Evolutionary conservation across 2,113 vertebrate genomes (phyloP).

Genomic region (Rhineura floridana): DNA sequence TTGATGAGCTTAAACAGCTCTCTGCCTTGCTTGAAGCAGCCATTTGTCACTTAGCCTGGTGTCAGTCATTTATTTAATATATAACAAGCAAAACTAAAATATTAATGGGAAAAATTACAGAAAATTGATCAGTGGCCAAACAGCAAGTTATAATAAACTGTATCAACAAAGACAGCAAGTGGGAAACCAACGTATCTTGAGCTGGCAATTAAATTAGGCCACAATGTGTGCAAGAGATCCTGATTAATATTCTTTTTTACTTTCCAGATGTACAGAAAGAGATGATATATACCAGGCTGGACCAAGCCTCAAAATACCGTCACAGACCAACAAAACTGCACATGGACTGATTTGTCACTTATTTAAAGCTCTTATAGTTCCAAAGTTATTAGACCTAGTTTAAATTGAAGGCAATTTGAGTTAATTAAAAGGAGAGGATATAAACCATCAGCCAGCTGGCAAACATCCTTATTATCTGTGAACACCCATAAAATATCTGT

Average conservation of each 20-base stretch:
- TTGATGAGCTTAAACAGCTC: slow-evolving; percentile 5
- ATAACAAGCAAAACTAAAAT: slow-evolving; percentile 12
- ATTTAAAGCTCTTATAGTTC: slow-evolving; percentile 8
- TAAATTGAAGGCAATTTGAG: slow-evolving; percentile 23
- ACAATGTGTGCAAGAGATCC: not conserved
- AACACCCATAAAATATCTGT: slow-evolving; percentile 10
- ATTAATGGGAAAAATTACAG: slow-evolving; percentile 6
- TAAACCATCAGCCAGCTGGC: slow-evolving; percentile 15
- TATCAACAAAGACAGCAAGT: not conserved
- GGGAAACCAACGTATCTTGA: not conserved
- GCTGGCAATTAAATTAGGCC: not conserved
- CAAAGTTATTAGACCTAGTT: slow-evolving; percentile 17
- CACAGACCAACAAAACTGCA: not conserved
- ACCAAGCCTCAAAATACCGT: not conserved
- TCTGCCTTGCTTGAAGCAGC: slow-evolving; percentile 3
- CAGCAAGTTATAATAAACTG: not conserved
- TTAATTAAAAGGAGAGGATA: slow-evolving; percentile 23
- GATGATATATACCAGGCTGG: not conserved
- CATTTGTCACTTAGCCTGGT: not conserved
- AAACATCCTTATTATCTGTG: slow-evolving; percentile 7
- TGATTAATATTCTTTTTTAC: not conserved
- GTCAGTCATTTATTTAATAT: slow-evolving; percentile 1
- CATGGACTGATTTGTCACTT: slow-evolving; percentile 12
- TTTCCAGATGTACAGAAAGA: not conserved
- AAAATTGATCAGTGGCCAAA: not conserved